phyloP scores from a whole-genome alignment of 2,113 vertebrate genomes.

The Diadophis punctatus region DNA sequence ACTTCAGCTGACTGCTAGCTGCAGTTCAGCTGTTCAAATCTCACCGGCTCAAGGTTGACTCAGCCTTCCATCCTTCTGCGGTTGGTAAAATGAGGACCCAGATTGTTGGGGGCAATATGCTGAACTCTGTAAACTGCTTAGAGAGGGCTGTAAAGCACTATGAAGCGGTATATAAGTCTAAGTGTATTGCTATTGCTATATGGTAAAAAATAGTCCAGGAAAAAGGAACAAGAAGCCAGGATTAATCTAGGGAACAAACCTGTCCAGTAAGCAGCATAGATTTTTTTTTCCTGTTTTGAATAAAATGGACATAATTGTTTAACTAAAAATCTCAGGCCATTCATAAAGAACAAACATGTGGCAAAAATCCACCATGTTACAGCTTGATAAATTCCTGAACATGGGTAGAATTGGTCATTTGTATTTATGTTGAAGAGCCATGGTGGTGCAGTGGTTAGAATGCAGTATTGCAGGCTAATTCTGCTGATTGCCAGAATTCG shows the following conservation, averaged over 20 bases:
- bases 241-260: not conserved
- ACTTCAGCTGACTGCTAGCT: too few species aligned
- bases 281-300: not conserved
- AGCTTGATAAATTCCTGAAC: not conserved
- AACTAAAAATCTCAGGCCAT: not conserved
- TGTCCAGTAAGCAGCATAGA: not conserved
- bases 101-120: too few species aligned
- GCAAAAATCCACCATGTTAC: not conserved
- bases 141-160: too few species aligned
- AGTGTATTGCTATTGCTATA: too few species aligned
- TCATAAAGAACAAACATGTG: not conserved
- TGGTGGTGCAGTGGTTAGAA: not conserved
- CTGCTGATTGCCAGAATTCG: not conserved
- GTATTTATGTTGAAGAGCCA: not conserved
- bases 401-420: not conserved
- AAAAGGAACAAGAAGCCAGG: not conserved
- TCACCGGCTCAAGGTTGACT: too few species aligned
- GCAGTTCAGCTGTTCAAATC: too few species aligned
- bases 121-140: too few species aligned
- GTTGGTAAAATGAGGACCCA: too few species aligned
- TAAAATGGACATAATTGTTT: not conserved
- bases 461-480: not conserved
- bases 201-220: not conserved
- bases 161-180: too few species aligned
- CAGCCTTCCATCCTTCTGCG: too few species aligned